phyloP scores from a whole-genome alignment of 2,888 invertebrate genomes.

The Caenorhabditis zanzibari region DNA sequence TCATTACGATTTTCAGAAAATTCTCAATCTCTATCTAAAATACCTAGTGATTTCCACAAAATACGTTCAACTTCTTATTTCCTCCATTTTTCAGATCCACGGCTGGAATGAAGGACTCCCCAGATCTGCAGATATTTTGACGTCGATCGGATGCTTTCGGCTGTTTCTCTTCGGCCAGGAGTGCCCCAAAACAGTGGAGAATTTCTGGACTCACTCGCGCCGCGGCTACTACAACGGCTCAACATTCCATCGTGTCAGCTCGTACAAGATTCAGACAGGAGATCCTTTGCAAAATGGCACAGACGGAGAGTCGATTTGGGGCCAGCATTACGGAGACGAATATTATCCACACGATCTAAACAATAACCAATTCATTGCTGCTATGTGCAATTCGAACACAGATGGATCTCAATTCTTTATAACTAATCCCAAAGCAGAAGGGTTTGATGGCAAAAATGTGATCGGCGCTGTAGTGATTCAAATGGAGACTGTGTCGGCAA shows the following conservation, averaged over 20 bases:
- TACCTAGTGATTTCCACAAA: too few relatives aligned
- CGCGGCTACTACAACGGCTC: conserved; percentile 98
- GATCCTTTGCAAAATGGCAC: conserved; percentile 90
- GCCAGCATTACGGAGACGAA: conserved; percentile 98
- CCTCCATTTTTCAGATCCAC: conserved; percentile 70
- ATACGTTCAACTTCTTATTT: neutral
- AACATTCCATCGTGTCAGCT: conserved; percentile 95
- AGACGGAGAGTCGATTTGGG: conserved; percentile 99
- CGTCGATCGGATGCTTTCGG: conserved; percentile 96
- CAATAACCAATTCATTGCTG: too few relatives aligned
- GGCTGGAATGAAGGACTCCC: conserved; percentile 86
- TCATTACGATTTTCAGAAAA: too few relatives aligned
- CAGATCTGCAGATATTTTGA: conserved; percentile 93
- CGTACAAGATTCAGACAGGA: conserved; percentile 88
- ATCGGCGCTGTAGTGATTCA: too few relatives aligned
- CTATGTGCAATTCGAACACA: too few relatives aligned
- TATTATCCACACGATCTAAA: too few relatives aligned
- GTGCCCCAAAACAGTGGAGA: conserved; percentile 87
- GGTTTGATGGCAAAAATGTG: too few relatives aligned
- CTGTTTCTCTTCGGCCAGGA: conserved; percentile 91
- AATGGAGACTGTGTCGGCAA: too few relatives aligned
- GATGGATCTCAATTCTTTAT: too few relatives aligned
- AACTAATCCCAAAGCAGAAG: too few relatives aligned
- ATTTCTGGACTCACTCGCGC: conserved; percentile 97
- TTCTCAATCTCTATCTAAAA: too few relatives aligned